A percentile compares a stretch with the other conserved stretches of the same genome.
phyloP scores from a whole-genome alignment of 1,140 invertebrate species.

The Philotrypesis tridentata region DNA sequence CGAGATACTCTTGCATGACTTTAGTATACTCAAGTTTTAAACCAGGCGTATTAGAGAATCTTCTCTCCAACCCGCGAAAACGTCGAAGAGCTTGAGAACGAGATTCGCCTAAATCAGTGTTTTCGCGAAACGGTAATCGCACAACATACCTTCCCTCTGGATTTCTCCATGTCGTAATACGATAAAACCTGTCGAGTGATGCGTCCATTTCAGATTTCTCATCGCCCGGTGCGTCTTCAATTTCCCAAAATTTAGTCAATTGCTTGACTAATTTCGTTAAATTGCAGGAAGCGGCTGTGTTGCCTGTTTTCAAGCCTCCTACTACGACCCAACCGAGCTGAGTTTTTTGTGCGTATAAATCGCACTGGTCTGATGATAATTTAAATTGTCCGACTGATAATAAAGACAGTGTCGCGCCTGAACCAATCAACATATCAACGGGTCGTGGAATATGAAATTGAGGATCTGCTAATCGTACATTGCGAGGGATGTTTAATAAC shows the following conservation, averaged over 20 bases:
- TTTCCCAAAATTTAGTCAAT: not conserved
- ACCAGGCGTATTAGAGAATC: not conserved
- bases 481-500: not conserved
- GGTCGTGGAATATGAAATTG: constrained; percentile 8
- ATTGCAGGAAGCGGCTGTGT: not conserved
- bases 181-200: not conserved
- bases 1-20: not conserved
- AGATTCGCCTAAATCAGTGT: not conserved
- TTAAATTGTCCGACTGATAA: constrained; percentile 7
- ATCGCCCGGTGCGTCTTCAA: not conserved
- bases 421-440: not conserved
- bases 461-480: not conserved
- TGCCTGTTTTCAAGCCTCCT: not conserved
- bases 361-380: not conserved
- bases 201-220: not conserved
- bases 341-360: not conserved
- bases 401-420: not conserved
- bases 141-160: not conserved
- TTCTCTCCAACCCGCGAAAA: not conserved
- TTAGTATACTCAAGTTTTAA: not conserved
- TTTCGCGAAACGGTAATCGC: constrained; percentile 4
- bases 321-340: not conserved
- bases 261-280: not conserved
- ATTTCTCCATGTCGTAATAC: not conserved
- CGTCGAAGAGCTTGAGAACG: not conserved